These are phyloP conservation scores for Glossophaga mutica DNA, from an alignment of 2,797 vertebrate species.

Conservation along the genomic window DNA sequence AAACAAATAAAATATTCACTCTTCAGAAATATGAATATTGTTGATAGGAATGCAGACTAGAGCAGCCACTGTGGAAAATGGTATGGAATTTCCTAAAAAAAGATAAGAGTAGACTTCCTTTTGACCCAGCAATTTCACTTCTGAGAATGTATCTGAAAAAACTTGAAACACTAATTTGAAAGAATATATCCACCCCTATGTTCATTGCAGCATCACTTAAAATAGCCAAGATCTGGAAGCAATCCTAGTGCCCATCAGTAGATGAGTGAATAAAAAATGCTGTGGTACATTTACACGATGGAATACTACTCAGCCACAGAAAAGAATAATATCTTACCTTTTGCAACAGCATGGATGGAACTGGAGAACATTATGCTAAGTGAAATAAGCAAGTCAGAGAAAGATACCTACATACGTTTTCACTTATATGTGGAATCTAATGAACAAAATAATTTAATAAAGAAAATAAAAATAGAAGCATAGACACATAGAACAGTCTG, in stretches of 20 bases:
- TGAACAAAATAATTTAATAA: not conserved
- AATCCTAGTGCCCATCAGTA: not conserved
- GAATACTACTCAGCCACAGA: not conserved
- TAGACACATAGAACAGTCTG: no score
- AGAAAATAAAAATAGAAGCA: not conserved
- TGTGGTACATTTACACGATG: not conserved
- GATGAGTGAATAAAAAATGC: not conserved
- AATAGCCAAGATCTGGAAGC: not conserved
- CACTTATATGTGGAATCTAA: not conserved
- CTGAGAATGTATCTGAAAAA: not conserved
- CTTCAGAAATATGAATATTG: not conserved
- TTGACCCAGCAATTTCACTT: not conserved
- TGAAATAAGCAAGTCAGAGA: not conserved
- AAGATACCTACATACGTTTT: not conserved
- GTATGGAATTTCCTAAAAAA: not conserved
- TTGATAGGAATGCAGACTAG: not conserved
- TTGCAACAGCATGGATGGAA: not conserved
- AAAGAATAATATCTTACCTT: not conserved
- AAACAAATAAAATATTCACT: not conserved
- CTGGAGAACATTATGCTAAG: not conserved
- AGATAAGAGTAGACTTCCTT: not conserved
- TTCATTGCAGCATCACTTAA: not conserved
- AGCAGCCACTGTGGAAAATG: not conserved
- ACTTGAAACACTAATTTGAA: not conserved
- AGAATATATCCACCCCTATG: not conserved